Percentiles rank a stretch among this genome's conserved stretches.
These are phyloP conservation scores for Chrysogorgia sp. DNA, from an alignment of 92 coral and sea anemone genomes.

Conservation along the genomic window DNA sequence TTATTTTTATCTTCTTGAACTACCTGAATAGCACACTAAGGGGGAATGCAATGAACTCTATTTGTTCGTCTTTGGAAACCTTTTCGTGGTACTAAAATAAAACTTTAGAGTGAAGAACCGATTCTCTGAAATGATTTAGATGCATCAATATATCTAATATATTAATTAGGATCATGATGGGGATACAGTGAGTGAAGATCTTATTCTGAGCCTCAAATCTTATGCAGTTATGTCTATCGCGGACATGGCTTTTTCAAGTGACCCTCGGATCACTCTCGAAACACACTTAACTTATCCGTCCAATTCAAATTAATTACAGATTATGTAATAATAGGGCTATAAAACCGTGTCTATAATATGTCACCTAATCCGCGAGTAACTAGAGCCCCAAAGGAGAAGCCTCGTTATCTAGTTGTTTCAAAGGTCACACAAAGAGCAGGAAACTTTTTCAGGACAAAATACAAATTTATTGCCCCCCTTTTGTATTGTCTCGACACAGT, in stretches of 20 bases:
- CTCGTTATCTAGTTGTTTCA: conserved; percentile 1
- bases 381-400: neutral
- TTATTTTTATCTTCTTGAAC: conserved; percentile 14
- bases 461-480: conserved; percentile 42
- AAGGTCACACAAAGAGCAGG: conserved; percentile 37
- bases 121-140: neutral
- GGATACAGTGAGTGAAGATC: neutral
- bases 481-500: conserved; percentile 29
- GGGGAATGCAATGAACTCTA: neutral
- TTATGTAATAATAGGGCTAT: no score
- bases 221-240: no score
- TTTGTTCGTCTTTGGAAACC: no score
- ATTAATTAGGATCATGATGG: neutral
- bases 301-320: no score
- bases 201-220: neutral
- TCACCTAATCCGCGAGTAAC: no score
- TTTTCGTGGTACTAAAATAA: no score
- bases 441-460: conserved; percentile 25
- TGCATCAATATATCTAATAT: neutral
- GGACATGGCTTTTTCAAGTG: no score
- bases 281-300: no score
- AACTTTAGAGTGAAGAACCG: neutral
- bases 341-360: no score
- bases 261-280: no score
- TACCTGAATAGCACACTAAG: conserved; percentile 5